Conservation (phyloP, 2,888 invertebrate species). For the Mimas tiliae region DNA sequence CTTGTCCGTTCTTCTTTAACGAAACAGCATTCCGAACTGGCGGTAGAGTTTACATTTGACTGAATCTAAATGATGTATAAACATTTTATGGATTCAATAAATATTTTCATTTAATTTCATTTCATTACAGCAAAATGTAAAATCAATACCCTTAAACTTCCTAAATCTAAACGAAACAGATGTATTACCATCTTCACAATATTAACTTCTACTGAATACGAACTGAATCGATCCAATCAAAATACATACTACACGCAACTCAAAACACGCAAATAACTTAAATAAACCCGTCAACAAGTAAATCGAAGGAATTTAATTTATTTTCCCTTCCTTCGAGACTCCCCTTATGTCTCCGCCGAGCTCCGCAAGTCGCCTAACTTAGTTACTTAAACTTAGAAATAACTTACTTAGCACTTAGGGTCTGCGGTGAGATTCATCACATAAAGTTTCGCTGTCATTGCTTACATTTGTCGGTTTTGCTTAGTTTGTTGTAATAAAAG, state of each 20-base stretch:
- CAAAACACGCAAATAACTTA: background rate
- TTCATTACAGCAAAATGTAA: background rate
- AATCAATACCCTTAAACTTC: background rate
- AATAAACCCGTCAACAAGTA: background rate
- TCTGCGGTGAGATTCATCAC: conserved; percentile 40
- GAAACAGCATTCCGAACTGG: too few species aligned
- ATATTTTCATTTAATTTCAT: too few species aligned
- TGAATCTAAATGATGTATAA: too few species aligned
- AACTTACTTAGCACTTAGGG: conserved; percentile 44
- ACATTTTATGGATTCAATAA: too few species aligned
- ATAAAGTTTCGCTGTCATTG: background rate
- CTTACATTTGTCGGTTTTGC: background rate
- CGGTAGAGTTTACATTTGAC: too few species aligned
- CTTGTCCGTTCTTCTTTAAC: too few species aligned
- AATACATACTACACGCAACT: too few species aligned
- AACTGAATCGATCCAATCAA: background rate
- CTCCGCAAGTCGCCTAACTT: conserved; percentile 43
- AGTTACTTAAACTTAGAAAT: conserved; percentile 41
- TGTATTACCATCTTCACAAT: background rate
- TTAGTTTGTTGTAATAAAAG: background rate
- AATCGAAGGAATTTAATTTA: conserved; percentile 20
- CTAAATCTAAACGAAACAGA: too few species aligned
- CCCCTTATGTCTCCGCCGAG: conserved; percentile 40
- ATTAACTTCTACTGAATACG: background rate
- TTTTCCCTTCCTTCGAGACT: conserved; percentile 28